Base-by-base conservation (phyloP, 2,888 invertebrate genomes). In the Pherbina coryleti region DNA sequence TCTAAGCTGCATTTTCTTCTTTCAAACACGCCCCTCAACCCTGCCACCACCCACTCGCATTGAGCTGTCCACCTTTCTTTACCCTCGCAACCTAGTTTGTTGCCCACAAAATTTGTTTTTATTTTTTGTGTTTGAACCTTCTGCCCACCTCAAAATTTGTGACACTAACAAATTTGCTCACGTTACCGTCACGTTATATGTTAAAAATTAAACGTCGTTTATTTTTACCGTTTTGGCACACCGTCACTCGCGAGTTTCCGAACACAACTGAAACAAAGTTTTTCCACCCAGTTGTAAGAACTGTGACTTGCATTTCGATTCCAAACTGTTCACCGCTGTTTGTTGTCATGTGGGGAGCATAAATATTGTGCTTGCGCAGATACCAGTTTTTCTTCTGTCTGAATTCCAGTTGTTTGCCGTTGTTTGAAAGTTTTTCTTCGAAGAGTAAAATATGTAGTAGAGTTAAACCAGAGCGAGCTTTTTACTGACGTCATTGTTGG, bases 401-500 rank as follows among this genome's bases (percentile, higher is more conserved):
- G n/a, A n/a, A n/a, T n/a, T 25, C n/a, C 8, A 25, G 19, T 11
- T 60, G 57, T 11, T 60, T 22, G 57, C 9, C 28, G 9, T 11
- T 60, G 57, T 7, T 22, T 9, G 64, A 34, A 64, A 44, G 44
- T 14, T 44, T 44, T 1, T 2, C 11, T 44, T 11, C 11, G 44
- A 44, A 44, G 44, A 44, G 44, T 14, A 14, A 44, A 44, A 44
- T 44, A n/a, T n/a, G n/a, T 1, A 44, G 44, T 44, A 44, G 44
- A 44, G 11, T 11, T 44, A 2, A 44, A 14, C 19, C 55, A 22
- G n/a, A 49, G 37, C 17, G 9, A 70, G 73, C 73, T 74, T 73
- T 62, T 19, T 17, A 51, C 34, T 75, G 74, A 66, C 74, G 74
- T 75, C 66, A 75, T 34, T 66, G 74, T 75, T 64, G 31, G 37